These are phyloP conservation scores for Scaptomyza parva DNA, from an alignment of 2,888 invertebrate genomes.

Conservation along the genomic window DNA sequence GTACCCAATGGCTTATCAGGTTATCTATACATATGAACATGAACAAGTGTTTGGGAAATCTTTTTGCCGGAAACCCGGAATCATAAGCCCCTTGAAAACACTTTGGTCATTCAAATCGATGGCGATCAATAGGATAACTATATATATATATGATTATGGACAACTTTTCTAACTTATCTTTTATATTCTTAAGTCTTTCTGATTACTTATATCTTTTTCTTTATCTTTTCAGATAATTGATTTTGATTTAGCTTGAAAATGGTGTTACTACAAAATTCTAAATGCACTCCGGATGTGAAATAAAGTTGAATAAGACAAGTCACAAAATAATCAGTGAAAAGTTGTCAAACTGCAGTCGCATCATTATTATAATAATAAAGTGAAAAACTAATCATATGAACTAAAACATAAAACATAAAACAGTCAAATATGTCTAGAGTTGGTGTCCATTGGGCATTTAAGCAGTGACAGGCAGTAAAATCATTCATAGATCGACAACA, in stretches of 20 bases:
- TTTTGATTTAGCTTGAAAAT: not conserved
- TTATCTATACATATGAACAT: no score
- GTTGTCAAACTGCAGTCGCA: conserved; percentile 10
- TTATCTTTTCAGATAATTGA: conserved; percentile 1
- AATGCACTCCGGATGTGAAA: not conserved
- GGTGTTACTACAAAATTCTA: no score
- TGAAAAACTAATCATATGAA: conserved; percentile 15
- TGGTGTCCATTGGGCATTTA: conserved; percentile 18
- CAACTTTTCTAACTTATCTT: no score
- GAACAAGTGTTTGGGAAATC: no score
- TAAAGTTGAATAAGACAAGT: not conserved
- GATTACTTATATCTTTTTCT: not conserved
- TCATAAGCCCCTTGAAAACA: no score
- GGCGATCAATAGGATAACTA: no score
- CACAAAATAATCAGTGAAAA: not conserved
- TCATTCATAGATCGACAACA: conserved; percentile 4
- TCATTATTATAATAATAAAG: no score
- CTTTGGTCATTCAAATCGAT: no score
- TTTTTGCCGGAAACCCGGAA: no score
- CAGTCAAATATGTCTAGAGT: conserved; percentile 18
- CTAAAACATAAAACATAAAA: conserved; percentile 3
- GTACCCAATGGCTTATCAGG: no score
- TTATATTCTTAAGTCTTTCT: no score
- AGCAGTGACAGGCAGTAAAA: conserved; percentile 17
- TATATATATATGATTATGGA: no score